Percentiles rank a stretch among this genome's conserved stretches.
Conservation (phyloP, 1,140 invertebrate species). For the Parasteatoda tepidariorum region DNA sequence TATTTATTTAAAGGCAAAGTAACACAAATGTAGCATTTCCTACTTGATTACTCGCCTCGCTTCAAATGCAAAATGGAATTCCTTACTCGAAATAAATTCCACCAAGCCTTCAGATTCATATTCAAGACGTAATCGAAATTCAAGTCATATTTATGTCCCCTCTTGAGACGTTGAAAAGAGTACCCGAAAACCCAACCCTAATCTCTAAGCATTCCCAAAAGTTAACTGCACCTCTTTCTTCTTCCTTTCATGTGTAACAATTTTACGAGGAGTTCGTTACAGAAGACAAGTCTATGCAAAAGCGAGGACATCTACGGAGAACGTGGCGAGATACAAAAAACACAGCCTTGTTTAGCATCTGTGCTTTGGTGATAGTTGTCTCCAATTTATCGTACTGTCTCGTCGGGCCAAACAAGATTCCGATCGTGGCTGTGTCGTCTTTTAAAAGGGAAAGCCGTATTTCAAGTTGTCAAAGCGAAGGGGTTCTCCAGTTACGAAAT, state of each 20-base stretch:
- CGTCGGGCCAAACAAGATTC: constrained; percentile 46
- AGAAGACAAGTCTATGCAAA: not conserved
- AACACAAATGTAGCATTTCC: not conserved
- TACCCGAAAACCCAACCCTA: not conserved
- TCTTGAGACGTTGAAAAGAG: not conserved
- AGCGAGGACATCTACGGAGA: not conserved
- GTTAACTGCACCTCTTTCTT: constrained; percentile 15
- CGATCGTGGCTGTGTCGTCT: constrained; percentile 35
- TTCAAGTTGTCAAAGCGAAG: constrained; percentile 45
- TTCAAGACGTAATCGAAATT: not conserved
- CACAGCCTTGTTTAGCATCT: constrained; percentile 28
- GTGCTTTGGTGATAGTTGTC: constrained; percentile 34
- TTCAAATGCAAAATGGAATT: not conserved
- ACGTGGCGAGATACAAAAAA: constrained; percentile 10
- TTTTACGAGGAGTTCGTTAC: not conserved
- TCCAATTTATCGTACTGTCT: constrained; percentile 56
- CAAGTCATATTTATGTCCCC: not conserved
- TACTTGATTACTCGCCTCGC: not conserved
- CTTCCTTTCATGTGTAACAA: constrained; percentile 2
- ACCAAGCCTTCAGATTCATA: not conserved
- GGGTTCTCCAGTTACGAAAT: constrained; percentile 4
- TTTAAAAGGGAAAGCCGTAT: constrained; percentile 51
- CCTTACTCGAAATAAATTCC: not conserved
- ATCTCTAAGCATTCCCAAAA: not conserved
- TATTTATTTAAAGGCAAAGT: not conserved